Conservation (phyloP, 1,140 invertebrate genomes). For the Brachionus plicatilis region DNA sequence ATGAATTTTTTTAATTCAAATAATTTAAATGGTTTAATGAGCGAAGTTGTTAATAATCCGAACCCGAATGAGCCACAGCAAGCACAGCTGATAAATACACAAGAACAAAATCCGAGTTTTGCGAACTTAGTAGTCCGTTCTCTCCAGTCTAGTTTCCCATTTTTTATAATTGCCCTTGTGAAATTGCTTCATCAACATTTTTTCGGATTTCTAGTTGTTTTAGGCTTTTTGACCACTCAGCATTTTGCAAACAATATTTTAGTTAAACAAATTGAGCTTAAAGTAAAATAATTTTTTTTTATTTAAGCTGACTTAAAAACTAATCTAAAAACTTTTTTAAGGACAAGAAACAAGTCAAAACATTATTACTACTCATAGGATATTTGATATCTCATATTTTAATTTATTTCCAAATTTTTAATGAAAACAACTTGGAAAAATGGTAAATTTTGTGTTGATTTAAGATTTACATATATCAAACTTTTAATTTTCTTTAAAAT, state of each 20-base stretch:
- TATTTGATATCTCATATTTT: neutral
- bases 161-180: constrained; percentile 20
- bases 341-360: neutral
- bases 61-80: neutral
- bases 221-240: constrained; percentile 9
- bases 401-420: constrained; percentile 10
- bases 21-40: neutral
- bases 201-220: constrained; percentile 27
- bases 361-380: neutral
- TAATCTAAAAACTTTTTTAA: neutral
- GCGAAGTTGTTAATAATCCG: neutral
- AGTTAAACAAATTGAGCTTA: constrained; percentile 28
- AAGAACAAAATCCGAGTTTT: neutral
- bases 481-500: neutral
- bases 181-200: constrained; percentile 37
- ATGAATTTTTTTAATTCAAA: neutral
- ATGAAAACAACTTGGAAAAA: constrained; percentile 27
- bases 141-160: constrained; percentile 17
- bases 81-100: neutral
- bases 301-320: neutral
- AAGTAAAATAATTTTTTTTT: constrained; percentile 5
- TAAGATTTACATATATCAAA: neutral
- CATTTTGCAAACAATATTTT: constrained; percentile 12
- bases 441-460: neutral
- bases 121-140: neutral